These are phyloP conservation scores for Harpalus rubripes DNA, from an alignment of 2,888 invertebrate species.

Conservation along the genomic window DNA sequence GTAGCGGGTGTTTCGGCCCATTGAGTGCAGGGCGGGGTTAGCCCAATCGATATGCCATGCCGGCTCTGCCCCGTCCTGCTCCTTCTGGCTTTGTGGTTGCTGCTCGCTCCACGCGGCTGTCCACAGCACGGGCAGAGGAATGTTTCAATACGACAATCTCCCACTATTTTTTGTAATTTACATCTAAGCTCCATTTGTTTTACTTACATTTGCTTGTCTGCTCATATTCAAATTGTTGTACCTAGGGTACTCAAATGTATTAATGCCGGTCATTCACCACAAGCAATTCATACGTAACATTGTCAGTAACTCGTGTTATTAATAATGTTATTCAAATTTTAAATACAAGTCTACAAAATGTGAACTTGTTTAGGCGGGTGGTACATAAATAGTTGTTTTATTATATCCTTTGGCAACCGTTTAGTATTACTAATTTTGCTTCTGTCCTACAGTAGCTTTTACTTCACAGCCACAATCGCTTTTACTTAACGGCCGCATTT, in stretches of 20 bases:
- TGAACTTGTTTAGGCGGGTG: no score
- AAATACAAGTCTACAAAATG: no score
- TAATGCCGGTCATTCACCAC: no score
- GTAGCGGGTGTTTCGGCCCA: conserved; percentile 58
- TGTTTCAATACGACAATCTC: conserved; percentile 10
- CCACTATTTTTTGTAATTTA: conserved; percentile 32
- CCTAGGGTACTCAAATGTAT: background rate
- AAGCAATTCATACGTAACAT: no score
- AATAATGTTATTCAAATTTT: no score
- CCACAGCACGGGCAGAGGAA: background rate
- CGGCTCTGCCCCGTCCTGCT: background rate
- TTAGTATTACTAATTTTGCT: no score
- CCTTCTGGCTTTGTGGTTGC: conserved; percentile 31
- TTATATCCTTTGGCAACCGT: no score
- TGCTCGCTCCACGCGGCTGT: background rate
- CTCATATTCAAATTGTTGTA: background rate
- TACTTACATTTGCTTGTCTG: background rate
- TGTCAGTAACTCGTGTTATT: no score
- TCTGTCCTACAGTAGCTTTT: no score
- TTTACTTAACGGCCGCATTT: no score
- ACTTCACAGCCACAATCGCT: no score
- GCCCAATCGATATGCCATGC: conserved; percentile 57
- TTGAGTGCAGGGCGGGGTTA: conserved; percentile 63
- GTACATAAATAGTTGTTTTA: no score
- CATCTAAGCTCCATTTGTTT: conserved; percentile 23